These are phyloP conservation scores for Ormia ochracea DNA, from an alignment of 2,888 invertebrate species.

Conservation along the genomic window DNA sequence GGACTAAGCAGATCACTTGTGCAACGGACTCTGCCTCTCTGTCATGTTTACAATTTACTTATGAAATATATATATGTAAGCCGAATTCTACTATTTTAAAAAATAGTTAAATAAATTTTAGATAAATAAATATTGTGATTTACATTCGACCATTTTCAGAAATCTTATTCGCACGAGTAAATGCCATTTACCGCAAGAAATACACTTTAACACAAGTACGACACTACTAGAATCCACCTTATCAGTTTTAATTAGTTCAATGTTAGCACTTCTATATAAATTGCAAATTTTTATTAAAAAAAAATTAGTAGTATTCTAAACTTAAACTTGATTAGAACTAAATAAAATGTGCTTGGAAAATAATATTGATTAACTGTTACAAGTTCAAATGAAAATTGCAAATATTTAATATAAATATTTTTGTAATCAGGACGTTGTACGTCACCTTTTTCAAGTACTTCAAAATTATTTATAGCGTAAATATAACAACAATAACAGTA, in stretches of 20 bases:
- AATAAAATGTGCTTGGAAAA: neutral
- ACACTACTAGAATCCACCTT: constrained; percentile 15
- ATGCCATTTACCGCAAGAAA: constrained; percentile 25
- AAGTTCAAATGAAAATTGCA: constrained; percentile 32
- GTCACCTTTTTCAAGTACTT: constrained; percentile 20
- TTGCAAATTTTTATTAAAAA: constrained; percentile 5
- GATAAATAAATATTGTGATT: too few relatives aligned
- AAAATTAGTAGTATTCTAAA: constrained; percentile 52
- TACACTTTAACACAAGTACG: neutral
- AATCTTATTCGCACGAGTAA: too few relatives aligned
- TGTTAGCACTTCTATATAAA: constrained; percentile 44
- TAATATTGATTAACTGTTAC: constrained; percentile 34
- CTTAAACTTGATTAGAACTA: constrained; percentile 54
- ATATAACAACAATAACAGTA: neutral
- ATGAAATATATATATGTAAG: too few relatives aligned
- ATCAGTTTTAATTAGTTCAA: constrained; percentile 49
- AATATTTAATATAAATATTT: neutral
- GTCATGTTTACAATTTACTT: too few relatives aligned
- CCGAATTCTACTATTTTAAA: too few relatives aligned
- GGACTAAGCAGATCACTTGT: too few relatives aligned
- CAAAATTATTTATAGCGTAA: neutral
- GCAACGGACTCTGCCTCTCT: too few relatives aligned
- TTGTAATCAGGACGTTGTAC: neutral
- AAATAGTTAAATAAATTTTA: too few relatives aligned
- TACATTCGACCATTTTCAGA: too few relatives aligned